Evolutionary conservation across 2,797 vertebrate genomes (phyloP).

Genomic region (Diplodus sargus): DNA sequence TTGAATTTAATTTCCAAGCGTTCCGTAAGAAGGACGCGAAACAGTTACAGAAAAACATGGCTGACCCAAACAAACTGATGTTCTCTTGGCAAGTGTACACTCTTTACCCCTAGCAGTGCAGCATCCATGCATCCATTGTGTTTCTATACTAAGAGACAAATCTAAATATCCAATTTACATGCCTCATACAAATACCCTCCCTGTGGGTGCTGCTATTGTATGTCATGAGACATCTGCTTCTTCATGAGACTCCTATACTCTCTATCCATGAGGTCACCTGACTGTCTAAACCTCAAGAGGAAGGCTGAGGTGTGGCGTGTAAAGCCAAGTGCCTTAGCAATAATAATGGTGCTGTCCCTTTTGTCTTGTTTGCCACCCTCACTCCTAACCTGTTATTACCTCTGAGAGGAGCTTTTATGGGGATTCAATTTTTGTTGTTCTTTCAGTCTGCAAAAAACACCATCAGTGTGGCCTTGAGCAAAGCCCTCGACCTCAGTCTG

Average conservation of each 20-base stretch:
- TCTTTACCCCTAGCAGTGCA: too few relatives aligned
- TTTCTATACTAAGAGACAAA: too few relatives aligned
- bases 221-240: too few relatives aligned
- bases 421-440: slow-evolving; percentile 56
- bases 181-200: too few relatives aligned
- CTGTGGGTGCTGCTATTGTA: too few relatives aligned
- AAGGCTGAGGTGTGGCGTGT: slow-evolving; percentile 26
- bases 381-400: slow-evolving; percentile 27
- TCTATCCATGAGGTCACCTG: slow-evolving; percentile 22
- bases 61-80: too few relatives aligned
- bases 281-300: slow-evolving; percentile 32
- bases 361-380: slow-evolving; percentile 46
- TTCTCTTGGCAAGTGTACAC: too few relatives aligned
- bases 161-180: too few relatives aligned
- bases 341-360: slow-evolving; percentile 36
- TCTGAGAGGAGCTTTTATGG: slow-evolving; percentile 36
- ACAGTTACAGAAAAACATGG: too few relatives aligned
- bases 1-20: too few relatives aligned
- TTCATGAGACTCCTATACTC: background rate
- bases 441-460: slow-evolving; percentile 36
- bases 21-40: too few relatives aligned
- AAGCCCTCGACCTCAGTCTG: slow-evolving; percentile 41
- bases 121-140: too few relatives aligned
- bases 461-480: slow-evolving; percentile 33
- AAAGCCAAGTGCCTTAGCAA: slow-evolving; percentile 37